Evolutionary conservation across 2,888 invertebrate genomes (phyloP), one percentile per base, ranked within the genome.

Genomic region (Spodoptera picta): DNA sequence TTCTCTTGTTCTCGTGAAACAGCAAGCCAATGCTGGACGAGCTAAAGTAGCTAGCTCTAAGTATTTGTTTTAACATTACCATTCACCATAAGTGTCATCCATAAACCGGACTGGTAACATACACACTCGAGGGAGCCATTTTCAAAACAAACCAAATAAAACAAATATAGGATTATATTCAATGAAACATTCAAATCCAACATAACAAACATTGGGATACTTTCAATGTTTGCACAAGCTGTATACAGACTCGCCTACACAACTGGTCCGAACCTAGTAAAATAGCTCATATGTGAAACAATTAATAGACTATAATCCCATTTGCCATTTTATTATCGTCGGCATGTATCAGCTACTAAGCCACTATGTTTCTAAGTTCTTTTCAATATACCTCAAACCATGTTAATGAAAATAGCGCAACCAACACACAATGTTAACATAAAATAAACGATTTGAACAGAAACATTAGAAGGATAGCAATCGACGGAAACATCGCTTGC

Each of bases 111-210:
- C 27, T 58, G 53, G 24, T 24, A 50, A 62, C 36, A 11, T 51
- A 58, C 47, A 45, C 65, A 60, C 68, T 50, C 70, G 63, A 78
- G 82, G 85, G 79, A 73, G 67, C 59, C 68, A 61, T 72, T 65
- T 82, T 74, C 73, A 93, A 93, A 94, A 90, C 82, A 94, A 92
- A 93, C 91, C 89, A 92, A 89, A 88, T 87, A 89, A 91, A 93
- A 94, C 94, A 94, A 94, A 94, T 93, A 93, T 92, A 94, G 93
- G 93, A 94, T 94, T 94, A 94, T 94, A 94, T 94, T 94, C 90
- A 93, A 88, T 90, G 92, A 92, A 93, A 94, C 92, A 92, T 92
- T 93, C 84, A 90, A 92, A 90, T 90, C 91, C 92, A 92, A 91
- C 90, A 89, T 84, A 86, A 87, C 88, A 90, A 89, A 90, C 90